phyloP scores from a whole-genome alignment of 2,888 invertebrate species.

The Patella pellucida region DNA sequence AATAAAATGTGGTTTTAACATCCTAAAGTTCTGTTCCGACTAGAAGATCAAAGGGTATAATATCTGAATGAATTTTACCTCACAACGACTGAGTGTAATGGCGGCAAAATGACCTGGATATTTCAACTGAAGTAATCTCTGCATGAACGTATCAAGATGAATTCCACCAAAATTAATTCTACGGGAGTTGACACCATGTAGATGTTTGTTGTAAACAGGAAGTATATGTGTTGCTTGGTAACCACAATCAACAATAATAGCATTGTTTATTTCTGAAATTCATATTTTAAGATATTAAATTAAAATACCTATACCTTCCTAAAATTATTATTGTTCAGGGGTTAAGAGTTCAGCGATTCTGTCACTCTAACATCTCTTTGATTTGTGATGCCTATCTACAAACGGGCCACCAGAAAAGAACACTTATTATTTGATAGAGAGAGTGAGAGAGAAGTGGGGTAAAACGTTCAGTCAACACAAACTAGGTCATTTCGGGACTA shows the following conservation, averaged over 20 bases:
- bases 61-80: constrained; percentile 72
- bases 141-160: constrained; percentile 87
- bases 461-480: no score
- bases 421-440: no score
- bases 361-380: not conserved
- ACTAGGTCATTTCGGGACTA: no score
- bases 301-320: not conserved
- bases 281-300: not conserved
- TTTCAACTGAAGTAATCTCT: constrained; percentile 89
- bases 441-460: no score
- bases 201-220: constrained; percentile 80
- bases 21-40: no score
- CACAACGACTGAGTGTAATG: constrained; percentile 87
- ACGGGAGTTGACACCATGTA: constrained; percentile 80
- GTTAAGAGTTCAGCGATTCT: not conserved
- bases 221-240: constrained; percentile 91
- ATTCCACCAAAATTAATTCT: constrained; percentile 90
- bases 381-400: no score
- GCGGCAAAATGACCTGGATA: constrained; percentile 92
- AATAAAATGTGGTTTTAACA: no score
- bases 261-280: constrained; percentile 71
- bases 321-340: not conserved
- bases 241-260: constrained; percentile 86
- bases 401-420: no score
- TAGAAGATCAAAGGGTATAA: no score